These are phyloP conservation scores for Pitta sordida DNA, from an alignment of 2,113 vertebrate genomes.

Conservation along the genomic window DNA sequence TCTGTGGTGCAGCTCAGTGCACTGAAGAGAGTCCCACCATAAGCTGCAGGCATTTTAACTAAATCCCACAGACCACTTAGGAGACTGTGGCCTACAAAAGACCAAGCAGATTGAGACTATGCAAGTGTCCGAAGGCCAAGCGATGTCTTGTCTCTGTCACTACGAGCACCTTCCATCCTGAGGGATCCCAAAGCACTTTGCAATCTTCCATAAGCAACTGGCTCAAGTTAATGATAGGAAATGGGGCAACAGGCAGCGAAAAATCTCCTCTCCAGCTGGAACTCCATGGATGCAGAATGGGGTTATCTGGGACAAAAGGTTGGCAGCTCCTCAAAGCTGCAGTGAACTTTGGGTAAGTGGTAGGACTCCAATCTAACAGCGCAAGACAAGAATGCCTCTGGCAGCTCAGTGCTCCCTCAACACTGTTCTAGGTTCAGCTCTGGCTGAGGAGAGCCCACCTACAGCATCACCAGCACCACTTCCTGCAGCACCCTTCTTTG, in stretches of 20 bases:
- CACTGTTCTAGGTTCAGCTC: conserved; percentile 7
- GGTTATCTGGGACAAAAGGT: background rate
- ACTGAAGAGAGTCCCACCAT: background rate
- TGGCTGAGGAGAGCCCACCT: conserved; percentile 54
- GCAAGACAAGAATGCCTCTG: conserved; percentile 19
- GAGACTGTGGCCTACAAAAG: background rate
- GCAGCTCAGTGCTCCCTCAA: conserved; percentile 21
- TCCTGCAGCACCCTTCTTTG: conserved; percentile 57
- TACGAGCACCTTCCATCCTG: conserved; percentile 7
- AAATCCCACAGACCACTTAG: background rate
- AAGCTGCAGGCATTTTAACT: background rate
- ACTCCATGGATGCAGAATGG: conserved; percentile 12
- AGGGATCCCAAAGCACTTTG: conserved; percentile 64
- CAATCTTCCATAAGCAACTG: conserved; percentile 26
- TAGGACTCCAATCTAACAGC: background rate
- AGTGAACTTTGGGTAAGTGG: background rate
- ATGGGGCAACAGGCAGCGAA: conserved; percentile 32
- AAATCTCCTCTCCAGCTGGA: conserved; percentile 51
- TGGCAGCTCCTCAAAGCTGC: conserved; percentile 27
- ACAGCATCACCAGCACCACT: conserved; percentile 60
- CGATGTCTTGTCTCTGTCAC: conserved; percentile 17
- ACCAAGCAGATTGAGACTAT: background rate
- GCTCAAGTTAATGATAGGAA: conserved; percentile 10
- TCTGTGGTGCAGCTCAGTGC: background rate
- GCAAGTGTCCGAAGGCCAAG: background rate